Conservation (phyloP, 2,797 vertebrate genomes). For the Notamacropus eugenii region DNA sequence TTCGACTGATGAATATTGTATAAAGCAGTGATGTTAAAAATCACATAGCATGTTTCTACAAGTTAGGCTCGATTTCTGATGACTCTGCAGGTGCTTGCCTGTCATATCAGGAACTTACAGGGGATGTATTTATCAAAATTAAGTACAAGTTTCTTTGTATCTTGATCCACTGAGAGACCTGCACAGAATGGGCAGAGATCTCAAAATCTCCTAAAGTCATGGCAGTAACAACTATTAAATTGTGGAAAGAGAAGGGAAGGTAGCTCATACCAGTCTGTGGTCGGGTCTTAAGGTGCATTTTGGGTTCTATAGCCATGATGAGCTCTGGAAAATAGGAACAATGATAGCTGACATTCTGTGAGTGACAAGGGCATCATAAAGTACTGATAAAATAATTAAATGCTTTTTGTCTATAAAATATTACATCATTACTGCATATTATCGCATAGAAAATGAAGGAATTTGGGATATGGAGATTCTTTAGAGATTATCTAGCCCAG, state of each 20-base stretch:
- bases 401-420: not conserved
- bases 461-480: not conserved
- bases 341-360: not conserved
- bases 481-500: not conserved
- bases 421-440: not conserved
- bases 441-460: not conserved
- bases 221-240: slow-evolving; percentile 53
- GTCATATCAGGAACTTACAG: slow-evolving; percentile 51
- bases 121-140: slow-evolving; percentile 57
- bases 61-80: not conserved
- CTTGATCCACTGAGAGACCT: slow-evolving; percentile 44
- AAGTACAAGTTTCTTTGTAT: slow-evolving; percentile 47
- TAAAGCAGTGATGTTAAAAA: slow-evolving; percentile 58
- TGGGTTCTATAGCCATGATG: not conserved
- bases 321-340: not conserved
- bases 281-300: not conserved
- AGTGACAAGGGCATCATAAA: not conserved
- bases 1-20: slow-evolving; percentile 27
- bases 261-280: not conserved
- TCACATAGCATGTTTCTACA: slow-evolving; percentile 52
- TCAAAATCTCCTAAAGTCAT: slow-evolving; percentile 63
- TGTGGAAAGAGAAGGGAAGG: slow-evolving; percentile 24
- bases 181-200: slow-evolving; percentile 67
- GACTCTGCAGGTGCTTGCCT: slow-evolving; percentile 45
- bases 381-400: not conserved